phyloP scores from a whole-genome alignment of 2,797 vertebrate genomes.

The Luscinia megarhynchos region DNA sequence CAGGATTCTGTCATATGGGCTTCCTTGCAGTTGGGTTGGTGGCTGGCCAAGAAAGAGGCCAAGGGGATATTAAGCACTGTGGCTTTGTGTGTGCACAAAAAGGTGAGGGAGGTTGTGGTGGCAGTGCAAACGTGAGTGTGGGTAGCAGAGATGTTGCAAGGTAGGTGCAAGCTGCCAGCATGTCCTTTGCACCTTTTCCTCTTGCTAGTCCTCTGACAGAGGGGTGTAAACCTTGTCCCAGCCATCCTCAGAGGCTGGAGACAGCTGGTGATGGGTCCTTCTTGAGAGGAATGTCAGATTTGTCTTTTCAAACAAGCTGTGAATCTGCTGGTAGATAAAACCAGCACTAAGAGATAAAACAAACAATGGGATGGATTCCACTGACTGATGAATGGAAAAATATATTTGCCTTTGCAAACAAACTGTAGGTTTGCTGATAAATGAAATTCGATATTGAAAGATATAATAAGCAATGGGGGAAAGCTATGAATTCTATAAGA shows the following conservation, averaged over 20 bases:
- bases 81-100: background rate
- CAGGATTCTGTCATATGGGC: background rate
- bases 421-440: no score
- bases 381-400: no score
- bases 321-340: no score
- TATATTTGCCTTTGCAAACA: no score
- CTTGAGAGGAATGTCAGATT: background rate
- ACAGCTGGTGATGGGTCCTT: fast-evolving
- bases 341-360: no score
- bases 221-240: fast-evolving
- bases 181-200: background rate
- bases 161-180: fast-evolving
- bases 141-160: background rate
- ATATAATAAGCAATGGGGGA: no score
- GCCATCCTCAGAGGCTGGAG: fast-evolving
- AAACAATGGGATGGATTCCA: no score
- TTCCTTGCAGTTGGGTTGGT: background rate
- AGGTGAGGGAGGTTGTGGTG: background rate
- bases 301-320: no score
- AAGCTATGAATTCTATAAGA: no score
- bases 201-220: fast-evolving
- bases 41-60: background rate
- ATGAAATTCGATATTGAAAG: no score
- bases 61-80: background rate
- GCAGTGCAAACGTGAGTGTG: background rate